These are phyloP conservation scores for Antechinus flavipes DNA, from an alignment of 2,113 vertebrate species.

Conservation along the genomic window DNA sequence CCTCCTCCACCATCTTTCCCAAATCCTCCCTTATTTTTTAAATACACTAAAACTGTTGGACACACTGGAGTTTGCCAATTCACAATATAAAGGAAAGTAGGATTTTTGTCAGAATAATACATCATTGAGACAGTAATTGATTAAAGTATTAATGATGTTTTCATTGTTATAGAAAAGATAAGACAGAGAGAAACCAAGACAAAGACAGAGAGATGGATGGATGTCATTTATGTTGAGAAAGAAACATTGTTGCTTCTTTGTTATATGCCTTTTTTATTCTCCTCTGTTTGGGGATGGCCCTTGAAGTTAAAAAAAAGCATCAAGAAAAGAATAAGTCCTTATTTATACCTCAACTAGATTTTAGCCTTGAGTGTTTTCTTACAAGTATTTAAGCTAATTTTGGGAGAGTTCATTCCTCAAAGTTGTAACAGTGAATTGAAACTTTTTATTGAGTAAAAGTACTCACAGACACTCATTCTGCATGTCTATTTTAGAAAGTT, in stretches of 20 bases:
- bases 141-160: not conserved
- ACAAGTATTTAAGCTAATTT: not conserved
- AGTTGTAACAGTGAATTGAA: not conserved
- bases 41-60: not conserved
- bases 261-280: not conserved
- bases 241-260: not conserved
- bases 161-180: slow-evolving; percentile 5
- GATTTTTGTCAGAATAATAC: not conserved
- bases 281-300: not conserved
- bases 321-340: not conserved
- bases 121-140: not conserved
- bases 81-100: not conserved
- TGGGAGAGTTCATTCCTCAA: not conserved
- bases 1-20: too few relatives aligned
- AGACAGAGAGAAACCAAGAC: not conserved
- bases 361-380: not conserved
- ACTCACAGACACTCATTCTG: not conserved
- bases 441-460: not conserved
- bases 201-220: not conserved
- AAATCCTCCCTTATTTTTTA: too few relatives aligned
- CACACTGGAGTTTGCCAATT: not conserved
- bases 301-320: not conserved
- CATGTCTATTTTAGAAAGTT: not conserved
- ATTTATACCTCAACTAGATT: not conserved
- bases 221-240: not conserved